Evolutionary conservation across 1,140 invertebrate genomes (phyloP).

Genomic region (Apis cerana): DNA sequence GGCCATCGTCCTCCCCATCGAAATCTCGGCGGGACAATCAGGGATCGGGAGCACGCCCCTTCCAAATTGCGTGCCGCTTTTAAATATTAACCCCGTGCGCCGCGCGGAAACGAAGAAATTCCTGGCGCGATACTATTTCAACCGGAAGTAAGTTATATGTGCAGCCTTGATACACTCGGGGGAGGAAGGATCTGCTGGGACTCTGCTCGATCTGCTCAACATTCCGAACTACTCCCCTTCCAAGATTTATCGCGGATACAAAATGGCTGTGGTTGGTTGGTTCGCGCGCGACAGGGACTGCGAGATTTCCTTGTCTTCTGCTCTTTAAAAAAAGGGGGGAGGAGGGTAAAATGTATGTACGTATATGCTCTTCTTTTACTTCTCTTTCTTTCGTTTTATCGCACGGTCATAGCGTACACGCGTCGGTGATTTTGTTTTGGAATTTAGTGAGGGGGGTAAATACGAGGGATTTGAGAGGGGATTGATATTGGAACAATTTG

Average conservation of each 20-base stretch:
- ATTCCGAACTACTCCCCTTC: background rate
- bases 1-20: conserved; percentile 40
- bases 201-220: conserved; percentile 1
- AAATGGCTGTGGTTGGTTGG: background rate
- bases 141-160: conserved; percentile 21
- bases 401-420: background rate
- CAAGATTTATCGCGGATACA: background rate
- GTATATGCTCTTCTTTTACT: background rate
- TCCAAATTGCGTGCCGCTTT: conserved; percentile 63
- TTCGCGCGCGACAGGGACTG: background rate
- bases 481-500: too few species aligned
- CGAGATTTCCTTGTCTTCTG: background rate
- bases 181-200: conserved; percentile 4
- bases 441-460: too few species aligned
- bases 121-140: background rate
- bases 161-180: background rate
- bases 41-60: conserved; percentile 55
- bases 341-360: background rate
- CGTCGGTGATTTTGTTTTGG: background rate
- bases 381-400: too few species aligned
- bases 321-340: background rate
- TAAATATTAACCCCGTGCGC: conserved; percentile 59
- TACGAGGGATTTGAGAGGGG: too few species aligned
- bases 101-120: background rate
- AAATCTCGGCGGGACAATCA: conserved; percentile 66